phyloP scores from a whole-genome alignment of 2,113 vertebrate genomes.

The Empidonax alnorum region DNA sequence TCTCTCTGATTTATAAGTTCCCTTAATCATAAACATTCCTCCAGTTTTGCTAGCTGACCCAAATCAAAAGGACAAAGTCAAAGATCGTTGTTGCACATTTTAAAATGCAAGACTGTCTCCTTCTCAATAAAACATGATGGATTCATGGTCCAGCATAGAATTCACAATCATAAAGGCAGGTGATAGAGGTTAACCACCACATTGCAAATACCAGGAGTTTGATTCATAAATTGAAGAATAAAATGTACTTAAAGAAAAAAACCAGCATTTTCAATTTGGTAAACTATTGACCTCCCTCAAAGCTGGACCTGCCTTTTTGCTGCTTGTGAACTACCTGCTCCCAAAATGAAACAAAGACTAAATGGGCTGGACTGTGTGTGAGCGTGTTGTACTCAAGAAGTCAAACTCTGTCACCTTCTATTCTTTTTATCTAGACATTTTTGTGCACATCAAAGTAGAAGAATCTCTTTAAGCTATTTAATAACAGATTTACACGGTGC shows the following conservation, averaged over 20 bases:
- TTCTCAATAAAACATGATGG: constrained; percentile 65
- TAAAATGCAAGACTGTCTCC: constrained; percentile 59
- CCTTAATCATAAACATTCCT: constrained; percentile 65
- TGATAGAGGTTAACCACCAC: constrained; percentile 60
- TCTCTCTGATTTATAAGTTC: constrained; percentile 60
- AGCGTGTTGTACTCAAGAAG: not conserved
- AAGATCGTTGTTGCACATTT: constrained; percentile 54
- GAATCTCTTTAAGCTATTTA: not conserved
- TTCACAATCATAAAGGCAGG: constrained; percentile 41
- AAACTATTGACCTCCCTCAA: constrained; percentile 18
- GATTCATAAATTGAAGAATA: constrained; percentile 23
- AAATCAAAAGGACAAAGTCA: constrained; percentile 67
- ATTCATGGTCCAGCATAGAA: constrained; percentile 55
- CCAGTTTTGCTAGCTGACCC: constrained; percentile 51
- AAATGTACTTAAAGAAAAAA: constrained; percentile 21
- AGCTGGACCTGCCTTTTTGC: not conserved
- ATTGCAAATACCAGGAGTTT: constrained; percentile 40
- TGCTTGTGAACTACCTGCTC: not conserved
- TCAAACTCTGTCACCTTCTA: not conserved
- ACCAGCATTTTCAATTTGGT: not conserved
- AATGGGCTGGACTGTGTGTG: not conserved
- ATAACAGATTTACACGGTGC: not conserved
- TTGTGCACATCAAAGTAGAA: not conserved
- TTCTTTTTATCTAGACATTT: not conserved
- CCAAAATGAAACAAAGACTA: not conserved